Evolutionary conservation across 2,797 vertebrate genomes (phyloP), one percentile per base, ranked within the genome.

Genomic region (Ibycter americanus): DNA sequence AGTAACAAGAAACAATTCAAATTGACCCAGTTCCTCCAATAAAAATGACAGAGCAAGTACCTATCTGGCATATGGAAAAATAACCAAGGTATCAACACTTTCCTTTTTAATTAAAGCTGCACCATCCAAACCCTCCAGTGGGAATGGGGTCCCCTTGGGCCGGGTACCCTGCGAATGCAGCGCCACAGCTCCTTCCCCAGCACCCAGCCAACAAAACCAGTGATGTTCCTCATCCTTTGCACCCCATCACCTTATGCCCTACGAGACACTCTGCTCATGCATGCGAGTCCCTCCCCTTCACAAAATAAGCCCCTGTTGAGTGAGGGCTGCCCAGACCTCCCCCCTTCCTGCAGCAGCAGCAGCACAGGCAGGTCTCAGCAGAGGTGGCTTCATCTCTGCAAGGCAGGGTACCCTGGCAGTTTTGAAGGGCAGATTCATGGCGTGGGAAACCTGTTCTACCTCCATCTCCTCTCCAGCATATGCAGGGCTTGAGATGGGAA

Each of bases 191-290:
- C 59, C 21, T 40, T 40, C 68, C n/a, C 47, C 29, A 72, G 23
- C 17, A 51, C 5, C 11, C 11, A 38, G 29, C 2, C 46, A 34
- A 55, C 9, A 61, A 67, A 32, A 44, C 8, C 38, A 54, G 18
- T 2, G 38, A 56, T 62, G 54, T 4, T 67, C 17, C 36, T 38
- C 56, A 27, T 11, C 29, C 31, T 36, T 63, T 34, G 31, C 16
- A 32, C 17, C 23, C 36, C 40, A 31, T 16, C 46, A 25, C 9
- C 19, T 20, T 16, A 6, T 12, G 25, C 15, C 26, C 27, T 22
- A n/a, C 0, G 0, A 67, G 55, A 44, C 3, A 4, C 32, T 49
- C 31, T 74, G 40, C 34, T 71, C 58, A 8, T 2, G 17, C 23
- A 31, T 2, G 0, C 2, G 25, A 42, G 29, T 36, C 26, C 31